Percentiles rank a stretch among this genome's conserved stretches.
Evolutionary conservation across 2,797 vertebrate genomes (phyloP).

Genomic region (Caiman crocodilus): DNA sequence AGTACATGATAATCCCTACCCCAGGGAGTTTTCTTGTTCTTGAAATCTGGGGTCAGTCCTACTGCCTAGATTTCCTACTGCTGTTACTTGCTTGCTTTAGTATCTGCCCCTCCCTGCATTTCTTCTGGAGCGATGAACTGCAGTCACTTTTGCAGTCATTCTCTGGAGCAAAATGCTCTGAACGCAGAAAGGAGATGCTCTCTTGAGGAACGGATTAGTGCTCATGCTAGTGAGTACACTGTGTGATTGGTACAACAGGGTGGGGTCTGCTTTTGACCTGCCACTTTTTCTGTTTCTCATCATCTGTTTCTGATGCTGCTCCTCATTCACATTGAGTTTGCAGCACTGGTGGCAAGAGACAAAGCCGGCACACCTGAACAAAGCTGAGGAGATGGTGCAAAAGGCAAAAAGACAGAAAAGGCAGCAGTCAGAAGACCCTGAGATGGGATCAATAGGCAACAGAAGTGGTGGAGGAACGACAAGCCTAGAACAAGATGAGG

Average conservation of each 20-base stretch:
- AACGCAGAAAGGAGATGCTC: not conserved
- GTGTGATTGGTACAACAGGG: no score
- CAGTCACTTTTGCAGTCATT: not conserved
- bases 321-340: slow-evolving; percentile 12
- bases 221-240: no score
- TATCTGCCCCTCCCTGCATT: not conserved
- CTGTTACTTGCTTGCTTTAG: not conserved
- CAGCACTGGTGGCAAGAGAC: slow-evolving; percentile 3
- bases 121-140: not conserved
- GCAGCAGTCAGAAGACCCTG: not conserved
- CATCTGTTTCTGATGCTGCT: slow-evolving; percentile 19
- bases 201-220: not conserved
- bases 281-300: not conserved
- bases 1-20: not conserved
- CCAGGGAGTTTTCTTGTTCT: not conserved
- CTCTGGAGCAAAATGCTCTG: not conserved
- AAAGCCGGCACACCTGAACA: not conserved
- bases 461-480: no score
- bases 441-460: no score
- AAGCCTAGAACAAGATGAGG: not conserved
- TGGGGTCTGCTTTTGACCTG: not conserved
- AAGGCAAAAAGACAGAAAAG: not conserved
- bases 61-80: not conserved
- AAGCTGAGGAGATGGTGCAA: not conserved
- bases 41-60: not conserved